phyloP scores from a whole-genome alignment of 2,797 vertebrate genomes.

The Clarias laeviceps region DNA sequence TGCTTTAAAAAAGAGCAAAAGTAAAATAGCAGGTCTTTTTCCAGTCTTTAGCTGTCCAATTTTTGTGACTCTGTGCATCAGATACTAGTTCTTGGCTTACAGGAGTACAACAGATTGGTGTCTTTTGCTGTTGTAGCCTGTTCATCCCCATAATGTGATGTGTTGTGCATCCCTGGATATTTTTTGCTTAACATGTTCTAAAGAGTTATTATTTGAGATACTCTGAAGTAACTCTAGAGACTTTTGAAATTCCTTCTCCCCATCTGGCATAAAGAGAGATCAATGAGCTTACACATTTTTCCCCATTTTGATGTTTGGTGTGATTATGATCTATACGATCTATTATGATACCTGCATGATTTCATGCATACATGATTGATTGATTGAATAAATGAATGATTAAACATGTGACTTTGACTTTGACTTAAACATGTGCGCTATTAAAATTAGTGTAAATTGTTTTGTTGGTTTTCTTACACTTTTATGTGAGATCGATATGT shows the following conservation, averaged over 20 bases:
- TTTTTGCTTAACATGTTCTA: neutral
- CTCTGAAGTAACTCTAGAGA: neutral
- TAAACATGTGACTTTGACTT: neutral
- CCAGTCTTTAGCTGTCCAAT: neutral
- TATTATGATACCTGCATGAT: too few relatives aligned
- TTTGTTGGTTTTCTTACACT: slow-evolving; percentile 19
- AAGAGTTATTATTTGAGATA: neutral
- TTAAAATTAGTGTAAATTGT: neutral
- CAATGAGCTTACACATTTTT: neutral
- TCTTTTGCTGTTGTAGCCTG: neutral
- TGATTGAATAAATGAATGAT: neutral
- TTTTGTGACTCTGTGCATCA: neutral
- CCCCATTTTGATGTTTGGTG: neutral
- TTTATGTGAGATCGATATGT: slow-evolving; percentile 6
- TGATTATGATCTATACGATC: neutral
- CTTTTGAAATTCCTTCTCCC: neutral
- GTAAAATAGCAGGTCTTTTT: neutral
- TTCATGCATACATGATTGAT: neutral
- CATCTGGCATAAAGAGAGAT: neutral
- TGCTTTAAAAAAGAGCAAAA: neutral
- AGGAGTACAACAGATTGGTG: neutral
- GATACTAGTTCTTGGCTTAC: neutral
- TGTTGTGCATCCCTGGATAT: neutral
- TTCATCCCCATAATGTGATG: neutral
- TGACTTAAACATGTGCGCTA: neutral